Conservation (phyloP, 2,797 vertebrate species). For the Malurus splendens region DNA sequence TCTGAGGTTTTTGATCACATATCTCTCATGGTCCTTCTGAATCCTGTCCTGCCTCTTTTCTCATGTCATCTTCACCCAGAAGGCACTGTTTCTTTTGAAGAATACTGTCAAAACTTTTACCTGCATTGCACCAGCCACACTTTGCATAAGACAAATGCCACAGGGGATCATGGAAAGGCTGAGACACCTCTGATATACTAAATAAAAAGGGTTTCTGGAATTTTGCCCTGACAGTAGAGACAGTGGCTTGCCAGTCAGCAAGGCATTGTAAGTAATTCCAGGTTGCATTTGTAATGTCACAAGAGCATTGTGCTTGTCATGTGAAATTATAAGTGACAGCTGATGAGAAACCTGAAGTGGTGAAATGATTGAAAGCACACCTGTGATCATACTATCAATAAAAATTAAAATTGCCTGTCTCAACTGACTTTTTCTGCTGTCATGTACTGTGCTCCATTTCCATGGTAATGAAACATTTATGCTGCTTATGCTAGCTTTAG, state of each 20-base stretch:
- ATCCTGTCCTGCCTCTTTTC: not conserved
- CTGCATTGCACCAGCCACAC: not conserved
- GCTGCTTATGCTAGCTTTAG: not conserved
- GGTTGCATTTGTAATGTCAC: constrained; percentile 9
- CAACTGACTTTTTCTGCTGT: constrained; percentile 17
- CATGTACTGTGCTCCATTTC: constrained; percentile 9
- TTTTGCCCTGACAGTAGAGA: not conserved
- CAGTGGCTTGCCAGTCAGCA: not conserved
- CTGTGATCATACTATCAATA: constrained; percentile 64
- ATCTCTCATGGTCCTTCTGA: not conserved
- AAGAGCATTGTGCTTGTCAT: constrained; percentile 29
- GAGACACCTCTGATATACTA: constrained; percentile 19
- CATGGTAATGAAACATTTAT: constrained; percentile 53
- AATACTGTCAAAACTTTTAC: not conserved
- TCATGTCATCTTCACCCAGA: not conserved
- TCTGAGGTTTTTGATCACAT: not conserved
- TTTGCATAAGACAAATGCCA: not conserved
- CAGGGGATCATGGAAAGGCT: not conserved
- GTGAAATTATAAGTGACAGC: constrained; percentile 62
- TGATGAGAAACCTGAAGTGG: constrained; percentile 39
- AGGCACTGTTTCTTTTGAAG: not conserved
- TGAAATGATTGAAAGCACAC: constrained; percentile 64
- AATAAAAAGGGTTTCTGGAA: not conserved
- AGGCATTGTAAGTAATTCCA: not conserved
- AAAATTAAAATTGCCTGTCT: constrained; percentile 61